Conservation (phyloP, 2,888 invertebrate species). For the Callyntrura guangdongensis region DNA sequence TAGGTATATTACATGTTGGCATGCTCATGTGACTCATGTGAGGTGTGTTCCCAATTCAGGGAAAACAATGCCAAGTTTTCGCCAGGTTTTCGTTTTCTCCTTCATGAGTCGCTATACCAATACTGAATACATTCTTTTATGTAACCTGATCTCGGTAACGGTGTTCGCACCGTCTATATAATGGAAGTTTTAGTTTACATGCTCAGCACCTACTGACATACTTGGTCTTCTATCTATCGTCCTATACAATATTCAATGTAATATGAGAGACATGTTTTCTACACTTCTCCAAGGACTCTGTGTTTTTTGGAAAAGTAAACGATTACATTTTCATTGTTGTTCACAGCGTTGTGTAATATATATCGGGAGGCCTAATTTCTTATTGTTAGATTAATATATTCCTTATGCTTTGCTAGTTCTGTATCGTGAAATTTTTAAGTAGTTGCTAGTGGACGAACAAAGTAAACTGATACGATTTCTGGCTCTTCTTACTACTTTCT, state of each 20-base stretch:
- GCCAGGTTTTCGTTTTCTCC: background rate
- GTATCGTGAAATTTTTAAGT: conserved; percentile 2
- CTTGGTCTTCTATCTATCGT: no score
- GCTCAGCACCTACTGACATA: background rate
- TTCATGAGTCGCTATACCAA: background rate
- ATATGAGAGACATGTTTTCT: no score
- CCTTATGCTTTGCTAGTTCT: background rate
- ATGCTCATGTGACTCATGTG: conserved; percentile 22
- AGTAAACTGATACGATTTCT: conserved; percentile 47
- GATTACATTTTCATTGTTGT: conserved; percentile 45
- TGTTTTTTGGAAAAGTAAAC: conserved; percentile 40
- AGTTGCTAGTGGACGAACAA: conserved; percentile 2
- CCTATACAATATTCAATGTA: no score
- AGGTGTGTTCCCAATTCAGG: conserved; percentile 29
- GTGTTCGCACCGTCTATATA: no score
- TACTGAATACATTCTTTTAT: background rate
- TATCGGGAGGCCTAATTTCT: conserved; percentile 21
- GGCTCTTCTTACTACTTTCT: background rate
- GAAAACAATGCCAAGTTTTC: conserved; percentile 56
- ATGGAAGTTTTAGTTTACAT: no score
- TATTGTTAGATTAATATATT: background rate
- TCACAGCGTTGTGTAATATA: conserved; percentile 10
- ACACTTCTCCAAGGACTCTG: conserved; percentile 20
- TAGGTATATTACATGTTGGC: conserved; percentile 27
- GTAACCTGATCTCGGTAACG: no score